Evolutionary conservation across 2,888 invertebrate species (phyloP).

Genomic region (Suillia variegata): DNA sequence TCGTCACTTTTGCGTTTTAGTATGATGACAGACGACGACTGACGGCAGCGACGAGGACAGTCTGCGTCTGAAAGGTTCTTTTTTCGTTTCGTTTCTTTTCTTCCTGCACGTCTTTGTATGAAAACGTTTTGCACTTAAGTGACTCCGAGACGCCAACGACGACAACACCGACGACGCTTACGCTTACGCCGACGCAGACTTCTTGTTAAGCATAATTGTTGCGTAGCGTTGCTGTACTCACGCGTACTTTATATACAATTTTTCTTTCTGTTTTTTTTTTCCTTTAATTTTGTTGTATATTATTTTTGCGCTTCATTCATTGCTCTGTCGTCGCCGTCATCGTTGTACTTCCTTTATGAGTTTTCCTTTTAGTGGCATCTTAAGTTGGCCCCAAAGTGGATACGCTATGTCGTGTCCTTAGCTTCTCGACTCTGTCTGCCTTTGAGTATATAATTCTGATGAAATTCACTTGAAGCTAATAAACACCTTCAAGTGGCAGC

Average conservation of each 20-base stretch:
- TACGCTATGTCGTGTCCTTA: background rate
- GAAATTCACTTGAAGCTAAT: constrained; percentile 11
- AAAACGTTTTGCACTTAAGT: constrained; percentile 23
- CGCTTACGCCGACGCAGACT: constrained; percentile 1
- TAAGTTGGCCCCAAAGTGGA: constrained; percentile 5
- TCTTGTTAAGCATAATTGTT: constrained; percentile 23
- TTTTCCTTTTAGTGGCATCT: constrained; percentile 7
- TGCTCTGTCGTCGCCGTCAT: background rate
- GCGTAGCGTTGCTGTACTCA: too few relatives aligned
- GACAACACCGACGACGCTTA: too few relatives aligned
- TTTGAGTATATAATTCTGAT: constrained; percentile 4
- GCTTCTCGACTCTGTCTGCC: background rate
- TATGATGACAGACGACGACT: background rate
- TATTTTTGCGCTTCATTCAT: background rate
- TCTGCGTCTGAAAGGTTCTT: background rate
- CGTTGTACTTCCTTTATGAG: background rate
- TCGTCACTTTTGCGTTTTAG: constrained; percentile 11
- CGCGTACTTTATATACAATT: too few relatives aligned
- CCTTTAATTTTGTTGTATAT: background rate
- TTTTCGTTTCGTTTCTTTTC: background rate
- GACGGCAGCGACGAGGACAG: background rate
- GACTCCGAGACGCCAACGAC: constrained; percentile 1
- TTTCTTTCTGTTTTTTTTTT: background rate
- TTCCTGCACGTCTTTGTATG: constrained; percentile 7
- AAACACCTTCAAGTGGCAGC: constrained; percentile 9